Base-by-base conservation (phyloP, 2,797 vertebrate species). In the Enteromius unitaeniatus region DNA sequence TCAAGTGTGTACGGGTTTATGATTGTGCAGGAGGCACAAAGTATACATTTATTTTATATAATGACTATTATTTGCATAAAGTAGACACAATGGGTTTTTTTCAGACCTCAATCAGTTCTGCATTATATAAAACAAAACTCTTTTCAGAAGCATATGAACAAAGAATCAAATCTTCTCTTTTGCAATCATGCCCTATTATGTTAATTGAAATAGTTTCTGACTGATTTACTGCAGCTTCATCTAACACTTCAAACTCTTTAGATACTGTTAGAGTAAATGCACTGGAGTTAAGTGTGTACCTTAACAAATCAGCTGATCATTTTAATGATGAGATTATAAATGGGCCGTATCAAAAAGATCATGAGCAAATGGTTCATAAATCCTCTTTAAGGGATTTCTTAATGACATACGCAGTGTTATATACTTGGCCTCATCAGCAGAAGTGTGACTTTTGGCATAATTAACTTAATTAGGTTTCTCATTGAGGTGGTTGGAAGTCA, bases 231-330 rank as follows among this genome's bases (percentile, higher is more conserved):
- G n/a, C n/a, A n/a, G n/a, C n/a, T n/a, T n/a, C n/a, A n/a, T n/a
- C n/a, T n/a, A 62, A 45, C 26, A 23, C 79, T 49, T 51, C 51
- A 51, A 82, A 13, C 55, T 10, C 21, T 19, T 51, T 13, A 42
- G 49, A 83, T 68, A 83, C 60, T n/a, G 13, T 34, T 78, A n/a
- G 8, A 74, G 42, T 60, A 15, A 69, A 68, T 13, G n/a, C 31
- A 55, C 3, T 72, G 40, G 2, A 47, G 67, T 69, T n/a, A 69
- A 81, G 34, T 58, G 74, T 42, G 53, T 58, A 81, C 67, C 79
- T 60, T 73, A 55, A 70, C 67, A 81, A 82, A 82, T 82, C 60
- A 42, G 72, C 23, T 82, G 28, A 65, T 67, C 21, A 75, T 82
- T 34, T 21, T 55, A 65, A 49, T 82, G n/a, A 55, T 58, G 49